phyloP scores from a whole-genome alignment of 2,888 invertebrate genomes.

The Meteorus cinctellus region DNA sequence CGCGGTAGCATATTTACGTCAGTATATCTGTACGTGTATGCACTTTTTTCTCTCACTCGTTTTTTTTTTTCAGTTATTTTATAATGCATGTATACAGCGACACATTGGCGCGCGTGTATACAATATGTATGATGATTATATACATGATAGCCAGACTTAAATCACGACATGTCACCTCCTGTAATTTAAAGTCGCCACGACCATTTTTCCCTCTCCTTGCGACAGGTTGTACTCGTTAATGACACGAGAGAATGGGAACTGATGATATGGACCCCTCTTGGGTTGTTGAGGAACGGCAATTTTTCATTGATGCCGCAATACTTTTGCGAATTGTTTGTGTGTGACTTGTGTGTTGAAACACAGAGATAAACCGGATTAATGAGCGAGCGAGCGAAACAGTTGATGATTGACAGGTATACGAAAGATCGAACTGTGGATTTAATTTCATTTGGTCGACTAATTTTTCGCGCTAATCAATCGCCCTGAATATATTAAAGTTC shows the following conservation, averaged over 20 bases:
- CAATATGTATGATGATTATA: conserved; percentile 57
- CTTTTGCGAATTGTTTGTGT: background rate
- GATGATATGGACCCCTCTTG: conserved; percentile 47
- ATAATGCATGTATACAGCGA: conserved; percentile 44
- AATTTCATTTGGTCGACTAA: conserved; percentile 38
- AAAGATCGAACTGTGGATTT: background rate
- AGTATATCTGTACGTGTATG: background rate
- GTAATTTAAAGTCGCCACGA: conserved; percentile 50
- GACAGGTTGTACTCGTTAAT: conserved; percentile 47
- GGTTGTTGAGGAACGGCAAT: conserved; percentile 49
- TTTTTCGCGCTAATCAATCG: conserved; percentile 42
- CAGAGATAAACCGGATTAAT: background rate
- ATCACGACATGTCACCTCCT: conserved; percentile 55
- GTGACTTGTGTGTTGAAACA: too few relatives aligned
- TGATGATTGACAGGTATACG: conserved; percentile 20
- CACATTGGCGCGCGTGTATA: conserved; percentile 44
- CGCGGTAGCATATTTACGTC: background rate
- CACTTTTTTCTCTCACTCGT: background rate
- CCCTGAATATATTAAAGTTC: conserved; percentile 4
- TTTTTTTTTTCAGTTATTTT: conserved; percentile 25
- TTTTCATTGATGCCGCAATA: conserved; percentile 42
- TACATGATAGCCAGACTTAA: conserved; percentile 53
- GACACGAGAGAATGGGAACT: background rate
- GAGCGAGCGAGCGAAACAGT: background rate
- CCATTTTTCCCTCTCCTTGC: conserved; percentile 26